A percentile compares a stretch with the other conserved stretches of the same genome.
Conservation (phyloP, 2,113 vertebrate species). For the Scytalopus superciliaris region DNA sequence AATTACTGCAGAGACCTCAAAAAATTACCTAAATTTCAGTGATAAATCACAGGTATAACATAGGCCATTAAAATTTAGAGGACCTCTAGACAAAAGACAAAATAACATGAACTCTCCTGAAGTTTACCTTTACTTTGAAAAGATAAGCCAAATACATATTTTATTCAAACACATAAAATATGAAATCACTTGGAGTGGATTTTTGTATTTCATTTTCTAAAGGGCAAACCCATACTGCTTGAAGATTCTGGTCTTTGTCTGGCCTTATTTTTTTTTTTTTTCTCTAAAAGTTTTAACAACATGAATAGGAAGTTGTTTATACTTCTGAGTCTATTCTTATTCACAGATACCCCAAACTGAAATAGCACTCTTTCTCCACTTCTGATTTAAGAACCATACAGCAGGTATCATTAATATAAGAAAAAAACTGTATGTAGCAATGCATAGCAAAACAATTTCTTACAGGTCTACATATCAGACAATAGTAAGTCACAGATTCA, state of each 20-base stretch:
- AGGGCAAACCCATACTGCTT: not conserved
- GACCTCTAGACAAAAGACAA: not conserved
- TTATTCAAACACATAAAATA: not conserved
- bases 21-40: not conserved
- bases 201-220: not conserved
- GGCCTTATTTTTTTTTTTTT: not conserved
- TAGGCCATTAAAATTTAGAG: not conserved
- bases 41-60: not conserved
- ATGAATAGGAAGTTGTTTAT: not conserved
- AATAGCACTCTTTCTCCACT: not conserved
- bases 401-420: not conserved
- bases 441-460: not conserved
- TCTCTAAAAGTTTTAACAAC: not conserved
- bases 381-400: not conserved
- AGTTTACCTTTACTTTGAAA: not conserved
- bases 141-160: not conserved
- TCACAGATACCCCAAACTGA: not conserved
- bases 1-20: not conserved
- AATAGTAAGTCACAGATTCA: not conserved
- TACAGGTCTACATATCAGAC: not conserved
- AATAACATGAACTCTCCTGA: not conserved
- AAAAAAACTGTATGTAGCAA: not conserved
- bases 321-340: not conserved
- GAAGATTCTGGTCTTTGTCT: not conserved
- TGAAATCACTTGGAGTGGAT: not conserved